Evolutionary conservation across 2,113 vertebrate genomes (phyloP), one percentile per base, ranked within the genome.

Genomic region (Eudorcas thomsonii): DNA sequence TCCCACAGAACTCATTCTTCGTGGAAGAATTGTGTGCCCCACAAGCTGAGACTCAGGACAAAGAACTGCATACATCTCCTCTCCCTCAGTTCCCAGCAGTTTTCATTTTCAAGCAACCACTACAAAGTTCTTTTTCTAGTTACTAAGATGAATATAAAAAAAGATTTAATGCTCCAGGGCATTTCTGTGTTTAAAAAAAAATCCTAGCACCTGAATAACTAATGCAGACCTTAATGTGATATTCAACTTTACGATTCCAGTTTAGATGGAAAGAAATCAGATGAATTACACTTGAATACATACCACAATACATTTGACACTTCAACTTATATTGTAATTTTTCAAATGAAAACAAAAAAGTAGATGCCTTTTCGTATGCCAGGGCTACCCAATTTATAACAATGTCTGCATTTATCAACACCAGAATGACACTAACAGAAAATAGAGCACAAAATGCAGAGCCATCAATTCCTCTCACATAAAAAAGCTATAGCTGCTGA

Each of bases 101-200:
- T 95, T 97, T 96, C 90, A 94, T 97, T 98, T 98, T 97, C 62
- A 98, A 95, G 95, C 64, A 96, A 95, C 26, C 59, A 94, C 98
- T 97, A 98, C 97, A 98, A 98, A 98, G 96, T 97, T 55, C 54
- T 97, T 96, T 98, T 95, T 93, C 84, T 62, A 97, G 97, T 97
- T 97, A 59, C 86, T 64, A 94, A 96, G 54, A 96, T 97, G 97
- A 97, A 97, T 97, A 77, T 88, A 96, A 94, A 95, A 94, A 93
- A 93, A 96, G 80, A 98, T 92, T 96, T 96, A 94, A 98, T 96
- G 93, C 92, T 97, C 62, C 71, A 74, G 80, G 94, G 95, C 39
- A 96, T 91, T 97, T 97, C 60, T 33, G 85, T 81, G 30, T 96
- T 21, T 13, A 67, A 90, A 95, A 88, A 88, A 95, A 81, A 91